Percentiles rank a stretch among this genome's conserved stretches.
Conservation (phyloP, 2,888 invertebrate species). For the Chirona hameri region DNA sequence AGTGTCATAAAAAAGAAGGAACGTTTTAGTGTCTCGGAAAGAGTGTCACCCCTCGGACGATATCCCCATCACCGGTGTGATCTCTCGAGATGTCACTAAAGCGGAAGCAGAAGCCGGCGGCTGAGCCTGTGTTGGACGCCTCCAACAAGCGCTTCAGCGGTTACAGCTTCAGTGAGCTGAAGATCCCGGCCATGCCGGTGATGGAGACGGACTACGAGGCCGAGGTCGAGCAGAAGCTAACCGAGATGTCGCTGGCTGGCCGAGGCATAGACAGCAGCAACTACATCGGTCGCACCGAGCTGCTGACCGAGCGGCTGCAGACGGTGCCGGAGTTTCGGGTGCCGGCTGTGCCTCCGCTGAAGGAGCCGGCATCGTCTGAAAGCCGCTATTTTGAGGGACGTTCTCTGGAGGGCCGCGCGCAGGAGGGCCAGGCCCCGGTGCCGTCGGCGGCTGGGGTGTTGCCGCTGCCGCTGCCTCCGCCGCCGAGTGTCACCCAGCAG, state of each 20-base stretch:
- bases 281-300: constrained; percentile 6
- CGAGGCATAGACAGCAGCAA: not conserved
- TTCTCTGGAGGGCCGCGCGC: not conserved
- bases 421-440: not conserved
- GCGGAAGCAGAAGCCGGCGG: not conserved
- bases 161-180: constrained; percentile 26
- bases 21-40: no score
- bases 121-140: constrained; percentile 11
- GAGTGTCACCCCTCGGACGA: no score
- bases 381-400: not conserved
- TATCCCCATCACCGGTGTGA: not conserved
- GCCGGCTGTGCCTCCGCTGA: not conserved
- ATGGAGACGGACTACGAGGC: constrained; percentile 14
- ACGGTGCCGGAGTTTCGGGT: not conserved
- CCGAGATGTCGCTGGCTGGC: not conserved
- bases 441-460: constrained; percentile 13
- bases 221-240: constrained; percentile 25
- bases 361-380: not conserved
- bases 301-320: constrained; percentile 3
- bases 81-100: not conserved
- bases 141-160: constrained; percentile 26
- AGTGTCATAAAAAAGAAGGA: no score
- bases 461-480: constrained; percentile 2
- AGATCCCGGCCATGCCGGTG: constrained; percentile 27
- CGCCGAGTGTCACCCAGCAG: constrained; percentile 23